These are phyloP conservation scores for Pterobdella sp. DNA, from an alignment of 2,888 invertebrate genomes.

Conservation along the genomic window DNA sequence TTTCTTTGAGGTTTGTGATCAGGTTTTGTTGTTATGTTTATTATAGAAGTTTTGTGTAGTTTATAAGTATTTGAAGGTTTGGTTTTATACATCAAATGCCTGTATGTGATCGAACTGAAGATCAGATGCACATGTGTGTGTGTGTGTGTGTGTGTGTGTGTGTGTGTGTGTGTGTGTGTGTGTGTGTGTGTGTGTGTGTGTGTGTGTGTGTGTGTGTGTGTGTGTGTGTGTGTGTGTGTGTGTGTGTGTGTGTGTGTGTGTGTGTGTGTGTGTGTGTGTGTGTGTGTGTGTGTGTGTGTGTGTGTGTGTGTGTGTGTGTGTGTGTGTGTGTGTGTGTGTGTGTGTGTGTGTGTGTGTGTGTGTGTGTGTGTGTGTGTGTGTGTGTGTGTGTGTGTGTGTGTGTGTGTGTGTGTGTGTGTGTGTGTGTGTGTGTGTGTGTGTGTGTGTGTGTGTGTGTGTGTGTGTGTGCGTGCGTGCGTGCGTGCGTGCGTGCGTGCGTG, in stretches of 20 bases:
- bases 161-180: conserved; percentile 1
- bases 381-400: conserved; percentile 29
- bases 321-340: conserved; percentile 1
- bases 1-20: no score
- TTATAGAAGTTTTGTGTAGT: neutral
- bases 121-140: neutral
- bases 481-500: conserved; percentile 23
- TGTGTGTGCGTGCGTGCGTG: conserved; percentile 25
- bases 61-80: neutral
- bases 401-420: conserved; percentile 32
- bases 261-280: neutral
- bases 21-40: no score
- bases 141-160: conserved; percentile 1
- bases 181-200: conserved; percentile 1
- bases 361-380: conserved; percentile 30
- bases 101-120: no score
- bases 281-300: conserved; percentile 1
- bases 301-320: neutral
- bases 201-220: conserved; percentile 1
- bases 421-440: conserved; percentile 31
- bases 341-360: conserved; percentile 30
- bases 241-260: conserved; percentile 1
- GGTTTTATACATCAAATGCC: neutral
- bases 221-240: neutral
- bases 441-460: conserved; percentile 28